phyloP scores from a whole-genome alignment of 2,888 invertebrate genomes.

The Limenitis camilla region DNA sequence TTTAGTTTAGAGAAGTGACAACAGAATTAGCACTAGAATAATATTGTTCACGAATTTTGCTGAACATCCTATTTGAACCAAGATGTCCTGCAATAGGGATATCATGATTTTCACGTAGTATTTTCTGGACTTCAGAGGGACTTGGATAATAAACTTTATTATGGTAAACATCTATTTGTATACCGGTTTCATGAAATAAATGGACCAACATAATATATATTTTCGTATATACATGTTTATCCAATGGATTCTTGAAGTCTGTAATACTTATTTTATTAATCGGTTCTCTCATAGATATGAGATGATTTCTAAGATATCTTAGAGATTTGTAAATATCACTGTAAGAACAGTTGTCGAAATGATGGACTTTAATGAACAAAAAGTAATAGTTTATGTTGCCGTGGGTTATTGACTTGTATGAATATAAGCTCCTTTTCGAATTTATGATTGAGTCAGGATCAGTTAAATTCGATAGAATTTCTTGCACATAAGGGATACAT shows the following conservation, averaged over 20 bases:
- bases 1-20: too few relatives aligned
- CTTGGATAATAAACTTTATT: constrained; percentile 21
- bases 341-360: constrained; percentile 6
- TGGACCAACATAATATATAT: constrained; percentile 25
- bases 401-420: not conserved
- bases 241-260: constrained; percentile 2
- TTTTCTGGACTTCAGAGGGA: constrained; percentile 22
- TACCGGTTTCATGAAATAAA: constrained; percentile 26
- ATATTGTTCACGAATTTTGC: constrained; percentile 19
- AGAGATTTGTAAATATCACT: constrained; percentile 9
- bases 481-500: constrained; percentile 25
- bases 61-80: constrained; percentile 22
- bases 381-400: constrained; percentile 11
- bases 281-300: not conserved
- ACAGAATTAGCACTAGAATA: too few relatives aligned
- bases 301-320: constrained; percentile 1
- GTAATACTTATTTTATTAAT: not conserved
- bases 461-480: constrained; percentile 15
- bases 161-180: constrained; percentile 24
- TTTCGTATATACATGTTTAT: constrained; percentile 14
- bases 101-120: constrained; percentile 29
- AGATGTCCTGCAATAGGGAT: constrained; percentile 25
- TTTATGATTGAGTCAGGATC: constrained; percentile 1
- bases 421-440: constrained; percentile 10
- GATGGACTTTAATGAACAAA: constrained; percentile 19